Conservation (phyloP, 2,888 invertebrate genomes). For the Rosalia funebris region DNA sequence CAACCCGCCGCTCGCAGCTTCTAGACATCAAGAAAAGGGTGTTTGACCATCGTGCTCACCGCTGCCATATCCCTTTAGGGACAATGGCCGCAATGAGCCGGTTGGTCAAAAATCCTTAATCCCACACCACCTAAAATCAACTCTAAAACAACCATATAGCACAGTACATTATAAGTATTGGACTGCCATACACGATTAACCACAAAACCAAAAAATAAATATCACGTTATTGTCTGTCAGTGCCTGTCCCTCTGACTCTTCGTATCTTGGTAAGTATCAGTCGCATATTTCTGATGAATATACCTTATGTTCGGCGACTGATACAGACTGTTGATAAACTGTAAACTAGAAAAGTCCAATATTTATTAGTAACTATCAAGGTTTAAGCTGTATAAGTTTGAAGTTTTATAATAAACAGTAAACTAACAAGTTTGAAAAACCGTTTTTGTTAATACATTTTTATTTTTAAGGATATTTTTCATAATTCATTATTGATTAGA, state of each 20-base stretch:
- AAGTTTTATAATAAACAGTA: no score
- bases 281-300: slow-evolving; percentile 36
- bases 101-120: slow-evolving; percentile 79
- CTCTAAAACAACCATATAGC: slow-evolving; percentile 60
- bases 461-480: no score
- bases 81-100: slow-evolving; percentile 50
- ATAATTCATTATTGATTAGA: no score
- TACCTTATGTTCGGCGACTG: slow-evolving; percentile 45
- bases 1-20: slow-evolving; percentile 77
- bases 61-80: slow-evolving; percentile 42
- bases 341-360: slow-evolving; percentile 61
- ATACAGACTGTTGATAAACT: slow-evolving; percentile 50
- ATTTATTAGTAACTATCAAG: slow-evolving; percentile 62
- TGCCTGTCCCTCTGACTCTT: slow-evolving; percentile 38
- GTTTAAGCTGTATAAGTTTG: slow-evolving; percentile 59
- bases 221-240: slow-evolving; percentile 33
- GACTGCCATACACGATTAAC: slow-evolving; percentile 50
- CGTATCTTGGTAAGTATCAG: slow-evolving; percentile 46
- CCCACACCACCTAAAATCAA: slow-evolving; percentile 65
- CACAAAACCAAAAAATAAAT: slow-evolving; percentile 36
- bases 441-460: no score
- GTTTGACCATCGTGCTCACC: slow-evolving; percentile 76
- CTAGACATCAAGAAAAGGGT: slow-evolving; percentile 71
- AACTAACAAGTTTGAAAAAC: slow-evolving; percentile 18
- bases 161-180: slow-evolving; percentile 63